Conservation (phyloP, 2,888 invertebrate species). For the Candidula unifasciata region DNA sequence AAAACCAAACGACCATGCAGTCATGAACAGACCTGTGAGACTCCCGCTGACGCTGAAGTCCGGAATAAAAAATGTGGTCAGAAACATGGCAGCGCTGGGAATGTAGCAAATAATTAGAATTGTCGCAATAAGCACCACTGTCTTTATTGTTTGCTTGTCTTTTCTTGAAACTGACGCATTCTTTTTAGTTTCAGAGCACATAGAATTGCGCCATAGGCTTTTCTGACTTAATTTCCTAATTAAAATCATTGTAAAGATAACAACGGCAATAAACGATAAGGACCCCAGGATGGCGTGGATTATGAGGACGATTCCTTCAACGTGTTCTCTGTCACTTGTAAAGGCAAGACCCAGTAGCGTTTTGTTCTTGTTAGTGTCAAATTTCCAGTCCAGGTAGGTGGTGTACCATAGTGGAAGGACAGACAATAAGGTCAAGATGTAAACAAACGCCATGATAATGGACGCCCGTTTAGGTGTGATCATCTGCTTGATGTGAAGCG, state of each 20-base stretch:
- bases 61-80: background rate
- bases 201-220: background rate
- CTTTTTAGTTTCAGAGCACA: background rate
- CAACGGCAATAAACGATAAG: background rate
- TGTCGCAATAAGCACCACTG: background rate
- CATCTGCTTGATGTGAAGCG: slow-evolving; percentile 20
- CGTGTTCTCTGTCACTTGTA: background rate
- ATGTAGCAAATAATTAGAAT: slow-evolving; percentile 11
- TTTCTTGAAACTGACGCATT: background rate
- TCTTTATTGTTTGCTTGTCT: slow-evolving; percentile 1
- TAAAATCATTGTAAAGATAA: background rate
- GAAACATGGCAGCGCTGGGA: background rate
- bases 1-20: slow-evolving; percentile 7
- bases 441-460: background rate
- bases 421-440: background rate
- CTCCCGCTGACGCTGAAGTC: slow-evolving; percentile 15
- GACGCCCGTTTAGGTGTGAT: slow-evolving; percentile 21
- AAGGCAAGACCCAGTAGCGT: slow-evolving; percentile 5
- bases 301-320: background rate
- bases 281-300: background rate
- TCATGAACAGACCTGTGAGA: background rate
- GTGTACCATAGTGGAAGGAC: slow-evolving; percentile 22
- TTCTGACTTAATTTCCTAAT: slow-evolving; percentile 4
- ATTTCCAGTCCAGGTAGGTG: slow-evolving; percentile 22
- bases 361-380: background rate